phyloP scores from a whole-genome alignment of 2,888 invertebrate genomes.

The Pristionchus exspectatus region DNA sequence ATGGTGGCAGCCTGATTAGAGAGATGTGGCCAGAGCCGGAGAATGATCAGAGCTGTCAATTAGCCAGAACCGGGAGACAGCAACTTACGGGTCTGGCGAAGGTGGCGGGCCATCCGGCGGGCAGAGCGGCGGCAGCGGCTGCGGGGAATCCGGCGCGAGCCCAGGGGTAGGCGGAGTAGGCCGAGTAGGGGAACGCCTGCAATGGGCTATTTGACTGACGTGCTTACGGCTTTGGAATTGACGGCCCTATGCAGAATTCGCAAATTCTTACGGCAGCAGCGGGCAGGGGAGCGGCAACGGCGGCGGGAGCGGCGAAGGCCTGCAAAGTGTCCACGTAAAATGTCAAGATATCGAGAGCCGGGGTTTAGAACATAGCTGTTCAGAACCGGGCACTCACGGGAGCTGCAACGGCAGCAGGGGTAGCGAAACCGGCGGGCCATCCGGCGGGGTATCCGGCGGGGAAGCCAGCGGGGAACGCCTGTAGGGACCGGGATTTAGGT shows the following conservation, averaged over 20 bases:
- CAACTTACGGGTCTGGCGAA: slow-evolving; percentile 51
- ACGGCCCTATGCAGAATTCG: background rate
- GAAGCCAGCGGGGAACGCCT: slow-evolving; percentile 9
- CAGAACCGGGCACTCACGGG: slow-evolving; percentile 15
- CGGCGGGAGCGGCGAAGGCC: slow-evolving; percentile 45
- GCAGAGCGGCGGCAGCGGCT: slow-evolving; percentile 18
- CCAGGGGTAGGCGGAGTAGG: slow-evolving; percentile 31
- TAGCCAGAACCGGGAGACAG: background rate
- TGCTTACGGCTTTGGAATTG: background rate
- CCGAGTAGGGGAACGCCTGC: slow-evolving; percentile 37
- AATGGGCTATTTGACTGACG: background rate
- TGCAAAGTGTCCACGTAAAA: background rate
- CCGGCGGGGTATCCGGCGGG: background rate
- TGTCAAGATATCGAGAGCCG: background rate
- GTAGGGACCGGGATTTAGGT: background rate
- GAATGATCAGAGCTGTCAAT: background rate
- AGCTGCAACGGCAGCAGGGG: slow-evolving; percentile 27
- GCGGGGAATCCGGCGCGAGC: slow-evolving; percentile 27
- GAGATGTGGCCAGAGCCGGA: slow-evolving; percentile 2
- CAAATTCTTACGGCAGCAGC: slow-evolving; percentile 18
- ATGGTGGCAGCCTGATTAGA: background rate
- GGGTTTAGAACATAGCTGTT: background rate
- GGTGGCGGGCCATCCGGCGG: slow-evolving; percentile 41
- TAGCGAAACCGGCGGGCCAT: slow-evolving; percentile 16
- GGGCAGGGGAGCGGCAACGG: slow-evolving; percentile 36